Base-by-base conservation (phyloP, 2,797 vertebrate genomes). In the Rhynchotus rufescens region DNA sequence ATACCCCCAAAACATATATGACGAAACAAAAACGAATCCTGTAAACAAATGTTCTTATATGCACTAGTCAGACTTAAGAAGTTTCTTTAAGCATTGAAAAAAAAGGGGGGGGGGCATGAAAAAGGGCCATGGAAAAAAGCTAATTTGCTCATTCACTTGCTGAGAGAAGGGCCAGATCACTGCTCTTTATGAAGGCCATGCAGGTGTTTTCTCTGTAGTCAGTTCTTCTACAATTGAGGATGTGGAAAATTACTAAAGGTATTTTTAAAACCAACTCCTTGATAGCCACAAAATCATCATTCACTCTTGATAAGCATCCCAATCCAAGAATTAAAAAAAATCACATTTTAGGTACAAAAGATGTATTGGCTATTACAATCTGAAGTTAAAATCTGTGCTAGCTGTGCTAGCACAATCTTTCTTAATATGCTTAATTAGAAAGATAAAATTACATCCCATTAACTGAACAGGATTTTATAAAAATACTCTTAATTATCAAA, bases 351-450 rank as follows among this genome's bases (percentile, higher is more conserved):
- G 30, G 75, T 25, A 26, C 34, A 57, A 75, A 80, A 75, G 78
- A 67, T 23, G 12, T 4, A 36, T 6, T 51, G 22, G 16, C 28
- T 72, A 19, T 49, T 66, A 51, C 15, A 87, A 84, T 40, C 45
- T 80, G 59, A 36, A 80, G 54, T 52, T 84, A 44, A 81, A 86
- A 57, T 44, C 44, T 49, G 44, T n/a, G n/a, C n/a, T n/a, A n/a
- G n/a, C 44, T 64, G 51, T 11, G 42, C 12, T 42, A 72, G 49
- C 38, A 92, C 19, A 60, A 51, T 79, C 30, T 65, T 79, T 69
- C 30, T 82, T 76, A 68, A 80, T 49, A 66, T 30, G 19, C 23
- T 84, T 80, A 69, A 86, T 66, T 81, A 71, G n/a, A 87, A 65
- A 74, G 42, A 74, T n/a, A 69, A 91, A 65, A 23, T 61, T 84